A percentile compares a stretch with the other conserved stretches of the same genome.
Conservation (phyloP, 1,140 invertebrate genomes). For the Probaryconus sp. region DNA sequence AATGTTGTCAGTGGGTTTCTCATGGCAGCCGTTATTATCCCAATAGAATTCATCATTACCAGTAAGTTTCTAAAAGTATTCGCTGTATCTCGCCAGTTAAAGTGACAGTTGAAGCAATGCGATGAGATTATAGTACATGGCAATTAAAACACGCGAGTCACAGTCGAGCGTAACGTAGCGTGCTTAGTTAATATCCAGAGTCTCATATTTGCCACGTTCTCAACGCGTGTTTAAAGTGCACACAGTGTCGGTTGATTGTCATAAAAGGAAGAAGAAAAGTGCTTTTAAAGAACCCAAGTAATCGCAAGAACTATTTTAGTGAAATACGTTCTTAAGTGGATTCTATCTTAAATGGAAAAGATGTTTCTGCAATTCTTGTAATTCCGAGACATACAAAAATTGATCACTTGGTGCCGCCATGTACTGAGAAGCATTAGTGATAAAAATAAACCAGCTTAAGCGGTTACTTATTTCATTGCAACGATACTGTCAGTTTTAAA, state of each 20-base stretch:
- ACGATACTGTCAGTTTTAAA: too few species aligned
- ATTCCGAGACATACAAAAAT: not conserved
- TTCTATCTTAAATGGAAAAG: constrained; percentile 1
- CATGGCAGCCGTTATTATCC: constrained; percentile 18
- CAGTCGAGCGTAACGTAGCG: constrained; percentile 21
- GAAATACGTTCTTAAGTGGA: constrained; percentile 2
- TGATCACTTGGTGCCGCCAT: constrained; percentile 5
- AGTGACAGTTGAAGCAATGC: constrained; percentile 35
- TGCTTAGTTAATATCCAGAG: constrained; percentile 20
- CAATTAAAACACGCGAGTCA: constrained; percentile 42
- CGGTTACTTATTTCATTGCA: too few species aligned
- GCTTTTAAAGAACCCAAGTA: constrained; percentile 15
- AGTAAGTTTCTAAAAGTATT: too few species aligned
- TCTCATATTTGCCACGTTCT: constrained; percentile 25
- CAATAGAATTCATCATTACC: constrained; percentile 28
- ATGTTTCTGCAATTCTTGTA: constrained; percentile 9
- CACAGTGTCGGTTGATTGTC: constrained; percentile 22
- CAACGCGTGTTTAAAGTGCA: constrained; percentile 11
- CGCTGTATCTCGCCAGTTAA: constrained; percentile 24
- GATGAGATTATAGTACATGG: constrained; percentile 39
- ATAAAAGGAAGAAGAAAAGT: constrained; percentile 28
- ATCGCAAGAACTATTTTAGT: constrained; percentile 23
- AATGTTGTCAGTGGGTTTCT: constrained; percentile 10
- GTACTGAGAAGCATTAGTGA: not conserved
- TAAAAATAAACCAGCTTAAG: too few species aligned